phyloP scores from a whole-genome alignment of 2,113 vertebrate genomes.

The Colaptes auratus region DNA sequence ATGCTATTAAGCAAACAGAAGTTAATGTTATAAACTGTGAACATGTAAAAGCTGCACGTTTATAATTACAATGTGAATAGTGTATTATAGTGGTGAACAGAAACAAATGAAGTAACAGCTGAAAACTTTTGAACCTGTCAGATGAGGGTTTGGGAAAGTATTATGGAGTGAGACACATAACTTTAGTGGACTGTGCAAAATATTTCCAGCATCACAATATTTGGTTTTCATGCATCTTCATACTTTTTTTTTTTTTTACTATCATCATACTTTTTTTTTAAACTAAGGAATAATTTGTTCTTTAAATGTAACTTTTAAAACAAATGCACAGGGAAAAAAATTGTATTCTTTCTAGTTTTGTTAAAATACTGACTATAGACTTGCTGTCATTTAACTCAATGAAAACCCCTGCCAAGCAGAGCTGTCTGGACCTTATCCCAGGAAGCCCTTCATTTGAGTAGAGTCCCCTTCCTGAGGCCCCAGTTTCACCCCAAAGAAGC shows the following conservation, averaged over 20 bases:
- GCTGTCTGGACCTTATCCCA: neutral
- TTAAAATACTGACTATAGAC: neutral
- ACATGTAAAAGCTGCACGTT: neutral
- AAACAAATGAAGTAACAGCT: neutral
- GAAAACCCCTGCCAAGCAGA: neutral
- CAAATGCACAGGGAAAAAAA: neutral
- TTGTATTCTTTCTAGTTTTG: neutral
- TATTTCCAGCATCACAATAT: neutral
- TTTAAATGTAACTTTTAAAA: neutral
- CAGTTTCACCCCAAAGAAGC: neutral
- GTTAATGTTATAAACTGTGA: neutral
- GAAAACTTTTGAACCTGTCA: conserved; percentile 46
- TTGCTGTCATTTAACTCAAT: neutral
- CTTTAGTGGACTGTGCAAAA: neutral
- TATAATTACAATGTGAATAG: neutral
- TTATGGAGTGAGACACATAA: neutral
- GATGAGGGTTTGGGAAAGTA: neutral
- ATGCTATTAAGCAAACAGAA: neutral
- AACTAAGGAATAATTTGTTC: neutral
- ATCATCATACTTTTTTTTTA: neutral
- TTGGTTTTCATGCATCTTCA: neutral
- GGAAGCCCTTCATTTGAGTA: neutral
- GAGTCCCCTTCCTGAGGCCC: accelerated
- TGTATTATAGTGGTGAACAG: neutral
- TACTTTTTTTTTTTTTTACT: neutral